These are phyloP conservation scores for Pectinophora gossypiella DNA, from an alignment of 1,140 invertebrate genomes.

Conservation along the genomic window DNA sequence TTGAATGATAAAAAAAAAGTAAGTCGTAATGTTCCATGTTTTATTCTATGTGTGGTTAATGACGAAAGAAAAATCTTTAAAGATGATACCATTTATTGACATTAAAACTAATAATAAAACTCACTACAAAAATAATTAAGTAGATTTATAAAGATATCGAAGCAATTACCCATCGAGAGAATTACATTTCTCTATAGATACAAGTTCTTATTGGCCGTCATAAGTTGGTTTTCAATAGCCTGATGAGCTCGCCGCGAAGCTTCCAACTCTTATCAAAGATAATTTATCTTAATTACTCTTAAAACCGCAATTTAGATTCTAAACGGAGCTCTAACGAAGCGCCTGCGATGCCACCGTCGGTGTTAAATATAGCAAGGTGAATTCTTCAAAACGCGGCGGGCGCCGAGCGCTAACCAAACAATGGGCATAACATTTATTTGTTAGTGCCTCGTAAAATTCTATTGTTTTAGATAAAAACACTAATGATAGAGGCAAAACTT, in stretches of 20 bases:
- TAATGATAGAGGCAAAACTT: constrained; percentile 19
- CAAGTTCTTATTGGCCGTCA: constrained; percentile 25
- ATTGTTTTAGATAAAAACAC: constrained; percentile 45
- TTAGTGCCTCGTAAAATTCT: constrained; percentile 36
- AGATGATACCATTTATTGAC: too few relatives aligned
- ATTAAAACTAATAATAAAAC: too few relatives aligned
- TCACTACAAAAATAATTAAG: too few relatives aligned
- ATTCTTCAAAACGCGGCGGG: constrained; percentile 42
- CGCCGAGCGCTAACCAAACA: constrained; percentile 58
- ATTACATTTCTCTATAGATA: too few relatives aligned
- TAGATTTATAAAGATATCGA: too few relatives aligned
- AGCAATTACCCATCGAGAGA: too few relatives aligned
- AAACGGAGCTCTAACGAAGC: constrained; percentile 45
- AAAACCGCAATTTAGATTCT: constrained; percentile 67
- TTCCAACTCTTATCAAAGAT: constrained; percentile 51
- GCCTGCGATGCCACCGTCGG: constrained; percentile 59
- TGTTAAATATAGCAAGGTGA: constrained; percentile 53
- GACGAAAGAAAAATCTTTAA: too few relatives aligned
- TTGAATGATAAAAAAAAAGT: too few relatives aligned
- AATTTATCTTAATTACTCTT: constrained; percentile 72
- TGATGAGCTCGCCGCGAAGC: too few relatives aligned
- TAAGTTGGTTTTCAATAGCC: not conserved
- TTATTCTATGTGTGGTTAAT: too few relatives aligned
- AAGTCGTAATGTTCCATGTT: too few relatives aligned
- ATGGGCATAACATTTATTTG: constrained; percentile 42